These are phyloP conservation scores for Lagocephalus sceleratus DNA, from an alignment of 2,797 vertebrate genomes.

Conservation along the genomic window DNA sequence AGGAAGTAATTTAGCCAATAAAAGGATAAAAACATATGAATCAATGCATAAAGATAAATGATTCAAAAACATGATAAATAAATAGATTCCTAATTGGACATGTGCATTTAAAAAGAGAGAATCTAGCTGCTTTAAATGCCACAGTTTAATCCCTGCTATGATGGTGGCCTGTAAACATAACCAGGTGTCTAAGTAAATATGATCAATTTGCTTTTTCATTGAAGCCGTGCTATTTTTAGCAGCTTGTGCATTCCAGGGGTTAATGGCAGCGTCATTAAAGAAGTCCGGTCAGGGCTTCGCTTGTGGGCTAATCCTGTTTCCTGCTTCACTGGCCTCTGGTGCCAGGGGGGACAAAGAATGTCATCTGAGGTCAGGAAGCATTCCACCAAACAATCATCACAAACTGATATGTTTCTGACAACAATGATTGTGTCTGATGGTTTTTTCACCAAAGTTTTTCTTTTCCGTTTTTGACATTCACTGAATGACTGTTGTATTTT, in stretches of 20 bases:
- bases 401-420: constrained; percentile 53
- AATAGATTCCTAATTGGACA: background rate
- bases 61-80: background rate
- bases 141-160: constrained; percentile 4
- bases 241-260: constrained; percentile 70
- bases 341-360: constrained; percentile 90
- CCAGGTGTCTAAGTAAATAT: constrained; percentile 82
- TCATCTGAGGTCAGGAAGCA: constrained; percentile 77
- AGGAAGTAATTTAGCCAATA: background rate
- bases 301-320: constrained; percentile 84
- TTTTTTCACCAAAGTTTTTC: constrained; percentile 5
- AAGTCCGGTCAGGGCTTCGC: constrained; percentile 75
- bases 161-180: constrained; percentile 69
- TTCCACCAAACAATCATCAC: constrained; percentile 82
- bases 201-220: constrained; percentile 61
- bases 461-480: constrained; percentile 1
- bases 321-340: constrained; percentile 92
- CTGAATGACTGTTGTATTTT: background rate
- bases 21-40: background rate
- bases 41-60: background rate
- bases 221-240: constrained; percentile 90
- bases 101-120: constrained; percentile 1
- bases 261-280: constrained; percentile 95
- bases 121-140: constrained; percentile 4
- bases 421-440: constrained; percentile 34